Evolutionary conservation across 2,888 invertebrate genomes (phyloP), one percentile per base, ranked within the genome.

Genomic region (Agrotis clavis): DNA sequence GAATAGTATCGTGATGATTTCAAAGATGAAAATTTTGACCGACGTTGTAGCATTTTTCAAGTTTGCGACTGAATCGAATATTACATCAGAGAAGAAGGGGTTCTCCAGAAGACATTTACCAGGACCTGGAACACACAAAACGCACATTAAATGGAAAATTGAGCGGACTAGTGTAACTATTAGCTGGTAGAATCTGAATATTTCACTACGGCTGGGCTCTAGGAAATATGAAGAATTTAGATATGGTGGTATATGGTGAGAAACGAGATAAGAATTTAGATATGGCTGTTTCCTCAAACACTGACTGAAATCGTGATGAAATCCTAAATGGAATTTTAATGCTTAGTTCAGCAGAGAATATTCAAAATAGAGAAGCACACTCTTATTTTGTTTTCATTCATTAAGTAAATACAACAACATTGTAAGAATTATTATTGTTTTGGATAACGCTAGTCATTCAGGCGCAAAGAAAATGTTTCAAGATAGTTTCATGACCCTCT

Each of bases 71-170:
- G 86, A 81, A 63, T 86, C 70, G 41, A 88, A 81, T 62, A 91
- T 83, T 7, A 90, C 79, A 51, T 91, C 90, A 1, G 89, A 86
- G 70, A 91, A 90, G 65, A 79, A 77, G n/a, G 90, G 88, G 1
- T 89, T 85, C 51, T 90, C 85, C 25, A 90, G 64, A 59, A 91
- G 73, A 35, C 70, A 73, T 57, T 86, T 88, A n/a, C 84, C 88
- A 56, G 83, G 73, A 74, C 84, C 91, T 91, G 87, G 51, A 89
- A 89, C n/a, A 56, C 45, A 50, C 5, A 57, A 71, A 50, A 75
- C 53, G 9, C 4, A 45, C 6, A 0, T 75, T 59, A 13, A n/a
- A n/a, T 53, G n/a, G 19, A 51, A 19, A 5, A 6, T 13, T 5
- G 3, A 19, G 4, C 35, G n/a, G 4, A n/a, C 3, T 47, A 47